Evolutionary conservation across 1,140 invertebrate genomes (phyloP).

Genomic region (Drosophila athabasca): DNA sequence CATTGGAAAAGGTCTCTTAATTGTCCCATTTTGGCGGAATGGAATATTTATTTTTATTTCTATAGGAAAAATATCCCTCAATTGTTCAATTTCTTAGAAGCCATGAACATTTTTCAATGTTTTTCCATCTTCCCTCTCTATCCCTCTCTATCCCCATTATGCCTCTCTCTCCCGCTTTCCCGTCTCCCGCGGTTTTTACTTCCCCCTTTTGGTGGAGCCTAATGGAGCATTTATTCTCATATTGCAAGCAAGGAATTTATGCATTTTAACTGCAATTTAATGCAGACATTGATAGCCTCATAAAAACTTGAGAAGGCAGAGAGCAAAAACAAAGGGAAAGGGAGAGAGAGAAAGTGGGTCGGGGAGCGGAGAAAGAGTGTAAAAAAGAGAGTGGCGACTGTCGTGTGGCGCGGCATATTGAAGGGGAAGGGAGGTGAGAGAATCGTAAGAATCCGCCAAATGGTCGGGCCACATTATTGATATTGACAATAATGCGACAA

Average conservation of each 20-base stretch:
- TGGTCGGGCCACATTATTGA: constrained; percentile 34
- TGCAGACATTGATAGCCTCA: constrained; percentile 46
- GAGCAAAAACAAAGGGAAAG: too few species aligned
- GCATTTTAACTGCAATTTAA: constrained; percentile 50
- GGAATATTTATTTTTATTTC: too few species aligned
- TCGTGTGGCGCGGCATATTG: constrained; percentile 5
- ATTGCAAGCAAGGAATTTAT: constrained; percentile 27
- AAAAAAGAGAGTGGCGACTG: not conserved
- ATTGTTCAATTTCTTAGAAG: too few species aligned
- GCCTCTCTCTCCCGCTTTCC: too few species aligned
- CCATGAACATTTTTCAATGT: too few species aligned
- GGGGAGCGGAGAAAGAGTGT: too few species aligned
- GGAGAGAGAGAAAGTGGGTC: too few species aligned
- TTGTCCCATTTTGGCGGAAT: too few species aligned
- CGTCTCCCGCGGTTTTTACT: not conserved
- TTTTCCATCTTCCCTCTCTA: too few species aligned
- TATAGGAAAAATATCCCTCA: too few species aligned
- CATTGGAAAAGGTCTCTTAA: too few species aligned
- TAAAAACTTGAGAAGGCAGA: constrained; percentile 22
- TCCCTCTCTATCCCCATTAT: too few species aligned
- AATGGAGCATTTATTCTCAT: constrained; percentile 6
- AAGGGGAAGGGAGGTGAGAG: not conserved
- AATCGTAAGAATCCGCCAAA: constrained; percentile 19
- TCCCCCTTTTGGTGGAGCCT: not conserved
- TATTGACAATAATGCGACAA: constrained; percentile 53